Conservation (phyloP, 2,797 vertebrate species). For the Sebastes glaucus region DNA sequence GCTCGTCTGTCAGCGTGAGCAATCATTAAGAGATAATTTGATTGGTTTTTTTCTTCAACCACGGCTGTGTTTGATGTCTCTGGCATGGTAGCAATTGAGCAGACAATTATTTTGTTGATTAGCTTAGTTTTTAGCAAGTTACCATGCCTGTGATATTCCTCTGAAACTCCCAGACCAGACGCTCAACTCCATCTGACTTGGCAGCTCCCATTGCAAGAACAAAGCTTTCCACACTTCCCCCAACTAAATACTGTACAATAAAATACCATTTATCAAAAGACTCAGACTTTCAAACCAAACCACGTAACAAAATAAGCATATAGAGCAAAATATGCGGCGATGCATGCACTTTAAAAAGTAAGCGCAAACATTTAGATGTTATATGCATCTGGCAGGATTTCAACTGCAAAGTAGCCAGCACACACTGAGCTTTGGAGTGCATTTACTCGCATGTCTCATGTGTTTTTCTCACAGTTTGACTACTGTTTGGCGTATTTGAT, state of each 20-base stretch:
- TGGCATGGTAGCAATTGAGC: constrained; percentile 71
- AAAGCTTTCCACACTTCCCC: constrained; percentile 63
- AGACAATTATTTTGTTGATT: constrained; percentile 81
- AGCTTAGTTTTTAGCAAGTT: constrained; percentile 78
- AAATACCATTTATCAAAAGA: constrained; percentile 53
- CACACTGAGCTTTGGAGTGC: neutral
- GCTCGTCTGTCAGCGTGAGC: constrained; percentile 75
- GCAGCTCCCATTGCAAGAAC: constrained; percentile 58
- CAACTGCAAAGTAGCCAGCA: constrained; percentile 3
- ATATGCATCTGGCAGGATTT: constrained; percentile 13
- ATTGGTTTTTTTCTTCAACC: constrained; percentile 68
- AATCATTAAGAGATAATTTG: constrained; percentile 80
- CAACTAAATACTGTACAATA: constrained; percentile 65
- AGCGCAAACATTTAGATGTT: neutral
- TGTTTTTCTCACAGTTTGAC: neutral
- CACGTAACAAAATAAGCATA: neutral
- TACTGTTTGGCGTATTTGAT: constrained; percentile 22
- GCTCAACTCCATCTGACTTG: constrained; percentile 80
- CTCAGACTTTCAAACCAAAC: constrained; percentile 19
- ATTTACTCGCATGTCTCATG: neutral
- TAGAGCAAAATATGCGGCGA: neutral
- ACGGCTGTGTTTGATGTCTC: constrained; percentile 74
- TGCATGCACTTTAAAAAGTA: neutral
- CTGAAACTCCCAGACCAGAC: constrained; percentile 80
- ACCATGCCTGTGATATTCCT: constrained; percentile 78